Evolutionary conservation across 2,888 invertebrate species (phyloP).

Genomic region (Eupithecia subumbrata): DNA sequence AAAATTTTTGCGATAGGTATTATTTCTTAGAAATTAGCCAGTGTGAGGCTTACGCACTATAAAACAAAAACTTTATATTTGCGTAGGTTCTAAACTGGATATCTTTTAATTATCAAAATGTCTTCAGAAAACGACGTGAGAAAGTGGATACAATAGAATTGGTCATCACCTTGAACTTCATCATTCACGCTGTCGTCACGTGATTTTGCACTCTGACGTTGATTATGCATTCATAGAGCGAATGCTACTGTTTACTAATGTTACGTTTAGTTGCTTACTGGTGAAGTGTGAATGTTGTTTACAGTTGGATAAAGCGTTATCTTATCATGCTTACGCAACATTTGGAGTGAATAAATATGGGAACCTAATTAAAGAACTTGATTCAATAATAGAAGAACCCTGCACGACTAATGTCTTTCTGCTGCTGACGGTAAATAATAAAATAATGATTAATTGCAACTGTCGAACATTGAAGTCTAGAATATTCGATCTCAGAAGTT

Average conservation of each 20-base stretch:
- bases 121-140: neutral
- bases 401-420: neutral
- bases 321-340: neutral
- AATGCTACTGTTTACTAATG: neutral
- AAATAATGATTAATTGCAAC: neutral
- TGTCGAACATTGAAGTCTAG: neutral
- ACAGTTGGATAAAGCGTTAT: slow-evolving; percentile 1
- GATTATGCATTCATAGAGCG: neutral
- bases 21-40: no score
- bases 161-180: neutral
- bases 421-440: neutral
- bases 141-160: neutral
- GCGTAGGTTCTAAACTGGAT: no score
- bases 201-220: neutral
- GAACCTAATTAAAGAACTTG: neutral
- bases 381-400: neutral
- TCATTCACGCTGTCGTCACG: neutral
- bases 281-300: slow-evolving; percentile 7
- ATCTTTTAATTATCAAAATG: neutral
- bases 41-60: no score
- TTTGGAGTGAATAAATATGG: neutral
- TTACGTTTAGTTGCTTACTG: neutral
- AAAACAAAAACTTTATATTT: no score
- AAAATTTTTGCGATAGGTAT: no score
- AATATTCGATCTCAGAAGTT: slow-evolving; percentile 13